Percentiles rank a stretch among this genome's conserved stretches.
Evolutionary conservation across 1,140 invertebrate genomes (phyloP).

Genomic region (Drosophila asahinai): DNA sequence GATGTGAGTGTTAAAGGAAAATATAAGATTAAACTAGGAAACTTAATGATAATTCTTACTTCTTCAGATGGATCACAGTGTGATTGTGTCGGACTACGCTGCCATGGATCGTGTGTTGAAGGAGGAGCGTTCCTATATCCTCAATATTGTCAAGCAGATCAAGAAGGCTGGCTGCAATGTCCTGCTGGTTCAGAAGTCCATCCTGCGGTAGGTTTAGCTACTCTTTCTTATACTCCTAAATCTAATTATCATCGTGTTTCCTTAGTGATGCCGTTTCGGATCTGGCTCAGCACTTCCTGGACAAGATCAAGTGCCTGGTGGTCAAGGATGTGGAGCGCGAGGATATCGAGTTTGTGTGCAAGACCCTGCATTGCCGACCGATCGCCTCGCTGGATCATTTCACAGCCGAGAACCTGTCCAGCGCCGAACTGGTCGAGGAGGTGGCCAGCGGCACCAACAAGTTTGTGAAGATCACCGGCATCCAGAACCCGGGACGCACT

Average conservation of each 20-base stretch:
- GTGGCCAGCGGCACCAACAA: conserved; percentile 95
- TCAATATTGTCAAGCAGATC: conserved; percentile 99
- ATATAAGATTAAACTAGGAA: not conserved
- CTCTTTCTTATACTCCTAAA: conserved; percentile 2
- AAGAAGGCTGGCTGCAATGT: conserved; percentile 99
- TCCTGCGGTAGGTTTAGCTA: conserved; percentile 88
- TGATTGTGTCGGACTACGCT: conserved; percentile 98
- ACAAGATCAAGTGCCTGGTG: conserved; percentile 99
- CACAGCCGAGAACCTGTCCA: conserved; percentile 94
- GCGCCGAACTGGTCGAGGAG: conserved; percentile 98
- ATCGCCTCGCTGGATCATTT: conserved; percentile 99
- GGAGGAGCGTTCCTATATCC: conserved; percentile 98
- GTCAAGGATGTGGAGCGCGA: conserved; percentile 99
- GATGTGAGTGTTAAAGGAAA: conserved; percentile 89
- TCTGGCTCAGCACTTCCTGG: conserved; percentile 98
- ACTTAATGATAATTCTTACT: not conserved
- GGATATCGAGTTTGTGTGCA: conserved; percentile 98
- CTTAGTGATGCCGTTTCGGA: conserved; percentile 96
- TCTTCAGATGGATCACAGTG: conserved; percentile 98
- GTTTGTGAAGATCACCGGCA: conserved; percentile 98
- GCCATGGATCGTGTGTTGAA: conserved; percentile 99
- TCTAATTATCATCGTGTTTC: not conserved
- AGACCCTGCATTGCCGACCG: conserved; percentile 96
- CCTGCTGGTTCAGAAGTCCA: conserved; percentile 99
- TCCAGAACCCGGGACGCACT: conserved; percentile 94